Evolutionary conservation across 1,140 invertebrate genomes (phyloP).

Genomic region (Drosophila triauraria): DNA sequence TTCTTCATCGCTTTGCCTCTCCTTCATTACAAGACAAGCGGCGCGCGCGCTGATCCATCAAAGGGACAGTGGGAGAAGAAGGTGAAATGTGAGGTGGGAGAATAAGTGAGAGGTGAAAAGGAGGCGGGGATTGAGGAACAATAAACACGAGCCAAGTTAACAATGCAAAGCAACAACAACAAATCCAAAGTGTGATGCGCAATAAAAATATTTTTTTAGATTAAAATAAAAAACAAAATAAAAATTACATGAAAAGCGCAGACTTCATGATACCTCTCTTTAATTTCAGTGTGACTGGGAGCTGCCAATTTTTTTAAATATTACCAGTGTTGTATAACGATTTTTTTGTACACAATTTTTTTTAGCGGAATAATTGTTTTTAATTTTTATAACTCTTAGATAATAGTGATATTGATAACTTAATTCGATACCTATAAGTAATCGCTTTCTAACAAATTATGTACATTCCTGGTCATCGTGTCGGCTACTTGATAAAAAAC

Average conservation of each 20-base stretch:
- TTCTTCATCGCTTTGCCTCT: constrained; percentile 10
- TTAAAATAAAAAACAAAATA: constrained; percentile 29
- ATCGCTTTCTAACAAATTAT: too few relatives aligned
- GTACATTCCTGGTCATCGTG: too few relatives aligned
- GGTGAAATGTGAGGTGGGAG: constrained; percentile 4
- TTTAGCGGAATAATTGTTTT: background rate
- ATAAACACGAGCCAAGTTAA: constrained; percentile 70
- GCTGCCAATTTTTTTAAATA: background rate
- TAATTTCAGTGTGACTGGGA: background rate
- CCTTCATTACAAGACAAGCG: constrained; percentile 74
- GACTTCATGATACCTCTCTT: background rate
- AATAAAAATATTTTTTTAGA: constrained; percentile 61
- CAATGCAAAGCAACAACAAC: constrained; percentile 39
- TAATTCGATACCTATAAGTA: too few relatives aligned
- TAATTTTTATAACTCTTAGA: background rate
- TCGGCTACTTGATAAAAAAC: too few relatives aligned
- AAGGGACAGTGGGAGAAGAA: constrained; percentile 10
- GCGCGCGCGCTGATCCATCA: constrained; percentile 77
- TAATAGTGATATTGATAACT: too few relatives aligned
- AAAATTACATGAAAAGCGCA: constrained; percentile 4
- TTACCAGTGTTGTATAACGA: background rate
- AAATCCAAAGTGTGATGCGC: constrained; percentile 48
- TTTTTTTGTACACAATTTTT: background rate
- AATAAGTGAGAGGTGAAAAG: background rate
- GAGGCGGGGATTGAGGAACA: constrained; percentile 28